These are phyloP conservation scores for Gobius niger DNA, from an alignment of 2,113 vertebrate species.

Conservation along the genomic window DNA sequence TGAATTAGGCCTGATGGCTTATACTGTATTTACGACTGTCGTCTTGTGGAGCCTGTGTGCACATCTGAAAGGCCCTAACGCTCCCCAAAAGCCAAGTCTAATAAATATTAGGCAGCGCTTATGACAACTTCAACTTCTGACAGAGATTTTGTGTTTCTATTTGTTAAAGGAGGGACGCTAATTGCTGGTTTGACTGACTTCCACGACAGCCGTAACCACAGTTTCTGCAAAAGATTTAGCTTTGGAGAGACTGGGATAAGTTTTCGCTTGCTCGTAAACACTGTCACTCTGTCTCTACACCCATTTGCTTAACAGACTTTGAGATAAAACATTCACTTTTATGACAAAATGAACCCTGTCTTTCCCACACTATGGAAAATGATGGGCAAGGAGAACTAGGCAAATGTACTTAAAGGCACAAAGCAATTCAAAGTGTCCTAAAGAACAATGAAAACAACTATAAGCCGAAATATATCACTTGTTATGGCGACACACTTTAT, in stretches of 20 bases:
- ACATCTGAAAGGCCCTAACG: conserved; percentile 18
- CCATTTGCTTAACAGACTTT: conserved; percentile 50
- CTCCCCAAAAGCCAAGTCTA: conserved; percentile 20
- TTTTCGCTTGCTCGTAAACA: conserved; percentile 51
- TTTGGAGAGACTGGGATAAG: conserved; percentile 32
- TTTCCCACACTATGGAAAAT: no score
- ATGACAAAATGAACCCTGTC: conserved; percentile 28
- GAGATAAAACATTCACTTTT: conserved; percentile 26
- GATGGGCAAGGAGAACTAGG: no score
- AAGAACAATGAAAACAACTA: no score
- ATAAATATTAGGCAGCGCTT: conserved; percentile 24
- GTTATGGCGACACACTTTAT: no score
- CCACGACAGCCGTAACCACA: conserved; percentile 46
- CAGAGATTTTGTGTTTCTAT: conserved; percentile 42
- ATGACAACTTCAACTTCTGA: conserved; percentile 13
- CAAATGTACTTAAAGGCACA: no score
- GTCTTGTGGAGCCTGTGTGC: conserved; percentile 7
- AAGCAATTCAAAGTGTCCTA: no score
- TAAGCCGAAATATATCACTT: no score
- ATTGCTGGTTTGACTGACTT: conserved; percentile 44
- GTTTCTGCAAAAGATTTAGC: conserved; percentile 41
- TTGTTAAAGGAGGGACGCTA: conserved; percentile 43
- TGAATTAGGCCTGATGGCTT: background rate
- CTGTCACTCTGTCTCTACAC: conserved; percentile 57
- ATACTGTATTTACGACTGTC: conserved; percentile 5